Percentiles rank a stretch among this genome's conserved stretches.
Evolutionary conservation across 2,113 vertebrate genomes (phyloP).

Genomic region (Brachypteracias leptosomus): DNA sequence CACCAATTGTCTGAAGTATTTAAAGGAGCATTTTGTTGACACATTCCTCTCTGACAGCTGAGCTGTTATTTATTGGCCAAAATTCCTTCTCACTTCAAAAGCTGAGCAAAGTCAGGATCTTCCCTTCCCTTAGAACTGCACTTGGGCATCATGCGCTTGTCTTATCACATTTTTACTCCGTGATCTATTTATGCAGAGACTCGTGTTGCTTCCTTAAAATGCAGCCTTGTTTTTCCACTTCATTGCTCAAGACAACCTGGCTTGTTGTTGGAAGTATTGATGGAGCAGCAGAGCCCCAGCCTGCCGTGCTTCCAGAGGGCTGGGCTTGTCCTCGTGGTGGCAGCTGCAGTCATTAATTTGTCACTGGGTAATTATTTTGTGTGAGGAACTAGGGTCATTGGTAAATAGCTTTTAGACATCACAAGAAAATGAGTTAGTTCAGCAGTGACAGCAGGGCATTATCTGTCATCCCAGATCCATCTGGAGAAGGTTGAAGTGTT

Average conservation of each 20-base stretch:
- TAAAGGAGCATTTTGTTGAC: background rate
- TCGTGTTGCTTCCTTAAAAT: background rate
- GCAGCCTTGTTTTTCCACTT: background rate
- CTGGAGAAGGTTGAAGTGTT: accelerated
- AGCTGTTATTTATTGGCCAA: background rate
- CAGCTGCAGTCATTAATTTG: background rate
- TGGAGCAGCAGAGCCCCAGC: background rate
- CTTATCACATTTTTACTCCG: background rate
- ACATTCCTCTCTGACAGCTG: background rate
- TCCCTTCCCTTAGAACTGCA: background rate
- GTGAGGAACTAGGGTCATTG: background rate
- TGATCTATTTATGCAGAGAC: background rate
- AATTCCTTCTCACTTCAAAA: background rate
- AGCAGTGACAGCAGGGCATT: background rate
- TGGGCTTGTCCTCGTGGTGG: background rate
- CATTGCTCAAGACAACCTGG: background rate
- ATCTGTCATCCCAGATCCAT: background rate
- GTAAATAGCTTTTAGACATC: background rate
- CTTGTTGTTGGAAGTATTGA: background rate
- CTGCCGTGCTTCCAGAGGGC: background rate
- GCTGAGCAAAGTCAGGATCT: background rate
- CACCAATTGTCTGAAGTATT: background rate
- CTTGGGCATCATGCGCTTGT: background rate
- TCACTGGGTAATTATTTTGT: background rate
- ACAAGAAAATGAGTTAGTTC: background rate